phyloP scores from a whole-genome alignment of 1,140 invertebrate species.

The Papilio machaon region DNA sequence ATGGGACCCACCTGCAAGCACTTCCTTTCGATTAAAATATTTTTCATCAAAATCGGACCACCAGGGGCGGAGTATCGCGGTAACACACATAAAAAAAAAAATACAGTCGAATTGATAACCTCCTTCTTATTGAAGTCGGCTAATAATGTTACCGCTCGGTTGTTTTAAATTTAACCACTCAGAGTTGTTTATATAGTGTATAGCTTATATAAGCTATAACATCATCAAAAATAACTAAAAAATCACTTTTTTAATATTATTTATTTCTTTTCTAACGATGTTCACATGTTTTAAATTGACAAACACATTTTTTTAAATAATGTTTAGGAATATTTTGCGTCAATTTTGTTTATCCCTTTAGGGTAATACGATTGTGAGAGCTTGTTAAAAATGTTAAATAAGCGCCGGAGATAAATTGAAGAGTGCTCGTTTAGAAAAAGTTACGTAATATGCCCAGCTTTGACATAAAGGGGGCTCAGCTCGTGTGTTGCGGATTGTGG shows the following conservation, averaged over 20 bases:
- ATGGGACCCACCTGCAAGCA: too few relatives aligned
- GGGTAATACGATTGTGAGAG: slow-evolving; percentile 18
- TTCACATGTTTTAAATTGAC: neutral
- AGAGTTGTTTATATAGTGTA: neutral
- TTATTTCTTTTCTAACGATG: neutral
- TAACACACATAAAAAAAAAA: too few relatives aligned
- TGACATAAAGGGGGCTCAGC: slow-evolving; percentile 16
- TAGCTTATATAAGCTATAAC: neutral
- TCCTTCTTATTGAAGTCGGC: too few relatives aligned
- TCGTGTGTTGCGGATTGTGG: slow-evolving; percentile 11
- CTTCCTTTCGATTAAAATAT: too few relatives aligned
- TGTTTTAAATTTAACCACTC: neutral
- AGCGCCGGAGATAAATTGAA: slow-evolving; percentile 13
- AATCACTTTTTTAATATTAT: too few relatives aligned
- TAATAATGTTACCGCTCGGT: neutral
- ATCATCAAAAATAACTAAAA: too few relatives aligned
- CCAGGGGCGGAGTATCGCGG: too few relatives aligned
- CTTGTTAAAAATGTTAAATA: slow-evolving; percentile 24
- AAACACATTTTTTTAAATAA: neutral
- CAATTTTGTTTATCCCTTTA: neutral
- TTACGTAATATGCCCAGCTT: slow-evolving; percentile 18
- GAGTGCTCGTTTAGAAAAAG: slow-evolving; percentile 23
- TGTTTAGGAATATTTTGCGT: neutral
- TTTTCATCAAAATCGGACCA: too few relatives aligned
- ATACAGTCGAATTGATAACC: too few relatives aligned